Percentiles rank a stretch among this genome's conserved stretches.
These are phyloP conservation scores for Tympanuchus pallidicinctus DNA, from an alignment of 2,113 vertebrate genomes.

Conservation along the genomic window DNA sequence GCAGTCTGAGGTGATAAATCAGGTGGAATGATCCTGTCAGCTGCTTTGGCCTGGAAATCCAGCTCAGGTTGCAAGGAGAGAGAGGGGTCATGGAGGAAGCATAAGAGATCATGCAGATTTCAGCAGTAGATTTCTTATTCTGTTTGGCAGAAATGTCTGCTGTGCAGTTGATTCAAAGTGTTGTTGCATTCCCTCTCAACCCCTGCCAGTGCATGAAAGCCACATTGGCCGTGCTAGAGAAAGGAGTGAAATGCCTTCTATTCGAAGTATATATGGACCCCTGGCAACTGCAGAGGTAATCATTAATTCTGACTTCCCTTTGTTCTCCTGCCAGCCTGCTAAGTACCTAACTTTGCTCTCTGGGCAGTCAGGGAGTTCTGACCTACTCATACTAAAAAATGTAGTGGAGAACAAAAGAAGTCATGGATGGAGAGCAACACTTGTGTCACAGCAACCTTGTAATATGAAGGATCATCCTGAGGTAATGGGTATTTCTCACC, in stretches of 20 bases:
- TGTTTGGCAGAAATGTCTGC: not conserved
- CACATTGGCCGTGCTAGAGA: not conserved
- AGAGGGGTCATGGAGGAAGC: not conserved
- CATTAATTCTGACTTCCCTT: not conserved
- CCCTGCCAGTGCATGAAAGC: not conserved
- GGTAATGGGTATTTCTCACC: not conserved
- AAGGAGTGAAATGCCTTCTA: not conserved
- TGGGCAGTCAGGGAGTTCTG: not conserved
- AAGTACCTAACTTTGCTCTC: not conserved
- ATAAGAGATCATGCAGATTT: not conserved
- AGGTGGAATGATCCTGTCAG: not conserved
- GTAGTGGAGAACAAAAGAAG: not conserved
- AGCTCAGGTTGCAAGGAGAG: not conserved
- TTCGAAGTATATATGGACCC: not conserved
- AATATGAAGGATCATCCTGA: not conserved
- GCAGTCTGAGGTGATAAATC: not conserved
- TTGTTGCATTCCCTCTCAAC: not conserved
- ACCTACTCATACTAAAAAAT: not conserved
- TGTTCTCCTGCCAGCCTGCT: not conserved
- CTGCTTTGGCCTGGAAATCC: not conserved
- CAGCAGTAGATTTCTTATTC: not conserved
- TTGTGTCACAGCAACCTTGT: rapidly evolving
- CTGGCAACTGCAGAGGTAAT: not conserved
- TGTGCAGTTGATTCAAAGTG: not conserved
- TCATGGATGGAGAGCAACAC: not conserved